phyloP scores from a whole-genome alignment of 2,113 vertebrate genomes.

The Albula glossodonta region DNA sequence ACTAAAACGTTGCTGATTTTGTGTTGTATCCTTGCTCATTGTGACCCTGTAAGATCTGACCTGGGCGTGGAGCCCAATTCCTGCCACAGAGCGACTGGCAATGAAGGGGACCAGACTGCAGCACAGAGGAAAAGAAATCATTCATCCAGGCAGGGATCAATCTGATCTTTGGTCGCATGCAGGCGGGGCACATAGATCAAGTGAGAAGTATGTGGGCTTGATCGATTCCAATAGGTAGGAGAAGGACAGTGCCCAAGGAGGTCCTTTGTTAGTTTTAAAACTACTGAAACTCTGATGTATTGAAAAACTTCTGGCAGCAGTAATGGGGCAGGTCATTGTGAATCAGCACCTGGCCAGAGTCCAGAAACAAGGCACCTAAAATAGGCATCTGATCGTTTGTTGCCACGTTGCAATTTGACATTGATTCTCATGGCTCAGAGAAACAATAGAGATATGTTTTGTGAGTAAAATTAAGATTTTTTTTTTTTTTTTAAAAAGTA shows the following conservation, averaged over 20 bases:
- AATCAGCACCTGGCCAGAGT: background rate
- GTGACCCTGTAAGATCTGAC: background rate
- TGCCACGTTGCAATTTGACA: background rate
- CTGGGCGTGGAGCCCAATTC: background rate
- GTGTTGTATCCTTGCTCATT: background rate
- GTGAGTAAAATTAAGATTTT: no score
- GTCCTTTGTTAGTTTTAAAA: background rate
- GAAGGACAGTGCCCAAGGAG: background rate
- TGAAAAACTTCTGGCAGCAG: background rate
- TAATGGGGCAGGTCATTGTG: constrained; percentile 4
- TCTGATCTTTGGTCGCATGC: background rate
- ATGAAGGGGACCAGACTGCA: background rate
- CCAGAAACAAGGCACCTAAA: background rate
- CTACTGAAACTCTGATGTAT: background rate
- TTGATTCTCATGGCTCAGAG: background rate
- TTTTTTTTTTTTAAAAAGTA: no score
- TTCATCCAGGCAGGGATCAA: background rate
- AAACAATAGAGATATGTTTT: background rate
- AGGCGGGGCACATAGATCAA: background rate
- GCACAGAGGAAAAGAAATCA: background rate
- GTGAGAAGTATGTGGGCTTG: background rate
- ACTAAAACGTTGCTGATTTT: background rate
- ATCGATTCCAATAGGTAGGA: background rate
- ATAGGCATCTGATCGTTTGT: background rate
- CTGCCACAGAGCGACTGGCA: background rate